These are phyloP conservation scores for Tenthredo notha DNA, from an alignment of 2,888 invertebrate species.

Conservation along the genomic window DNA sequence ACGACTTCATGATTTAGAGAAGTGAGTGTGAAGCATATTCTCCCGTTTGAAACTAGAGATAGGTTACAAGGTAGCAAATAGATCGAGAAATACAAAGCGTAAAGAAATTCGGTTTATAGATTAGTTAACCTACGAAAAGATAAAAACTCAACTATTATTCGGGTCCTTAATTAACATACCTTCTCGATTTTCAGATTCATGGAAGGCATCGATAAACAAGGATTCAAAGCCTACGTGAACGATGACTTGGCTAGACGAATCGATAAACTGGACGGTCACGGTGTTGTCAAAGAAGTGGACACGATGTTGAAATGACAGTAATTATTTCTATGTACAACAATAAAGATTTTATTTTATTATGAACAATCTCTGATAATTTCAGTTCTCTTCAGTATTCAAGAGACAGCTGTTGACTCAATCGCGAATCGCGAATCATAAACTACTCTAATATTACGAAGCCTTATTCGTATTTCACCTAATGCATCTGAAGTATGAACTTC, in stretches of 20 bases:
- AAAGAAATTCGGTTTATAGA: background rate
- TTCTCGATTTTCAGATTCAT: conserved; percentile 57
- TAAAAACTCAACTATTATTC: background rate
- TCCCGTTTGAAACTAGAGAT: background rate
- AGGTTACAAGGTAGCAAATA: background rate
- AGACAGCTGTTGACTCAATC: too few species aligned
- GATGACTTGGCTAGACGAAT: conserved; percentile 59
- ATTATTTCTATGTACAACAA: background rate
- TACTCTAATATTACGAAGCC: too few species aligned
- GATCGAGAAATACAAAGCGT: background rate
- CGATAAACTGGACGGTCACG: conserved; percentile 55
- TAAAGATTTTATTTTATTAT: too few species aligned
- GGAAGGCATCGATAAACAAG: conserved; percentile 57
- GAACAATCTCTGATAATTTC: too few species aligned
- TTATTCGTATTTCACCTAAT: too few species aligned
- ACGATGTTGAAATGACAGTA: conserved; percentile 29
- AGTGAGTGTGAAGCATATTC: conserved; percentile 49
- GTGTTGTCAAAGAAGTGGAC: conserved; percentile 18
- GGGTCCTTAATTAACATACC: background rate
- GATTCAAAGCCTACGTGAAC: conserved; percentile 57
- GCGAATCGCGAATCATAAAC: too few species aligned
- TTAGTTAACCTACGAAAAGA: background rate
- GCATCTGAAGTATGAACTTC: too few species aligned
- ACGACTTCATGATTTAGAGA: conserved; percentile 58
- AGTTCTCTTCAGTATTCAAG: too few species aligned